Evolutionary conservation across 2,113 vertebrate species (phyloP), one percentile per base, ranked within the genome.

Genomic region (Lanius collurio): DNA sequence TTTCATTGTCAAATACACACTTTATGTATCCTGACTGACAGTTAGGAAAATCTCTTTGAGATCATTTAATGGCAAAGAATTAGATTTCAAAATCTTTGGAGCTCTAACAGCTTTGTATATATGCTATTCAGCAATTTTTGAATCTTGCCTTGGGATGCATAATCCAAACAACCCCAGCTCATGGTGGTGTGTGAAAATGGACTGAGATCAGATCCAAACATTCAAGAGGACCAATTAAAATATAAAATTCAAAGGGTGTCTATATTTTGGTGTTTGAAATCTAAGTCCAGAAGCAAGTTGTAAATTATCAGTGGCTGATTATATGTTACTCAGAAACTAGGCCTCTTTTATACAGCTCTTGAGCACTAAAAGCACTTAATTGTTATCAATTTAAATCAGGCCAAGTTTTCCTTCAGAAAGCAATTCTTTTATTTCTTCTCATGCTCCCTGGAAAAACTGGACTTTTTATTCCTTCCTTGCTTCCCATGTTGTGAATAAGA

Each of bases 401-500:
- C 47, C 62, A 84, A 68, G 13, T 42, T 86, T 59, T 92, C 50
- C 63, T 83, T 93, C 46, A 82, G 52, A 90, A 83, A 83, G 20
- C 10, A 74, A 56, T 60, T 88, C 13, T 87, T 93, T 74, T 39
- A 83, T 64, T 90, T 65, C 30, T 92, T 92, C 35, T 75, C 21
- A 69, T 68, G 47, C 47, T 37, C 20, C 15, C 53, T 71, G 57
- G 83, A 81, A 90, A 87, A 93, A n/a, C 3, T 13, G 31, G 52
- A 65, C 41, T 90, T 90, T 64, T 62, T 79, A 84, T 89, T 94
- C 64, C 65, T 84, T 78, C 35, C 64, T 92, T 94, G 52, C 41
- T 96, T 94, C 60, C 69, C n/a, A 69, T 56, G 73, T 90, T 46
- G 57, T 87, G 93, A 89, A 77, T 89, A 74, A 89, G n/a, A 83